phyloP scores from a whole-genome alignment of 2,797 vertebrate species.

The Hapalemur alaotrensis region DNA sequence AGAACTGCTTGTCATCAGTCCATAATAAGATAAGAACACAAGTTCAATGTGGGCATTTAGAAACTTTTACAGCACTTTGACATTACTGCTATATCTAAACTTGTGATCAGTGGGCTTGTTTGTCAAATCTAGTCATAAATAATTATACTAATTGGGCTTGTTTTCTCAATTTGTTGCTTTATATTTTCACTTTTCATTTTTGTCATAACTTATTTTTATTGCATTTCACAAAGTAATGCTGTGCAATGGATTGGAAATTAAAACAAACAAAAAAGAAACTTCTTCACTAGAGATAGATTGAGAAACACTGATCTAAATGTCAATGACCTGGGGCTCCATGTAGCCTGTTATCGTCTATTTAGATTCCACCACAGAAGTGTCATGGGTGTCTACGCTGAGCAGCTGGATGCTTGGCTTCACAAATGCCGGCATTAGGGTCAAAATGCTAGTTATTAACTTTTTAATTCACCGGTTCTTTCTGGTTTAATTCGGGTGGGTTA shows the following conservation, averaged over 20 bases:
- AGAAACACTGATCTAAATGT: not conserved
- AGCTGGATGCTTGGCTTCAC: not conserved
- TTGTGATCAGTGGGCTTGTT: not conserved
- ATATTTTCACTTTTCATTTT: constrained; percentile 40
- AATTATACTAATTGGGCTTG: not conserved
- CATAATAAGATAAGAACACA: not conserved
- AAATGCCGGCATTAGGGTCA: not conserved
- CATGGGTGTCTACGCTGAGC: not conserved
- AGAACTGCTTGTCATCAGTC: not conserved
- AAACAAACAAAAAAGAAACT: not conserved
- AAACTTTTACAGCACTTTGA: not conserved
- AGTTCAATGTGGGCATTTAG: not conserved
- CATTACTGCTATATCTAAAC: not conserved
- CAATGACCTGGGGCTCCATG: not conserved
- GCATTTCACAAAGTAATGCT: not conserved
- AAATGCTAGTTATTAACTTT: not conserved
- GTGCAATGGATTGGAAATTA: not conserved
- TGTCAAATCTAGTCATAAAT: not conserved
- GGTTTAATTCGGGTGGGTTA: not conserved
- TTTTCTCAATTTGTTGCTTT: not conserved
- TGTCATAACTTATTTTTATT: not conserved
- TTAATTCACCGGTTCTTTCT: not conserved
- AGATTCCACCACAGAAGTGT: not conserved
- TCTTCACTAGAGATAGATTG: not conserved
- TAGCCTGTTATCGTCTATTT: not conserved